These are phyloP conservation scores for Alethe castanea DNA, from an alignment of 2,113 vertebrate species.

Conservation along the genomic window DNA sequence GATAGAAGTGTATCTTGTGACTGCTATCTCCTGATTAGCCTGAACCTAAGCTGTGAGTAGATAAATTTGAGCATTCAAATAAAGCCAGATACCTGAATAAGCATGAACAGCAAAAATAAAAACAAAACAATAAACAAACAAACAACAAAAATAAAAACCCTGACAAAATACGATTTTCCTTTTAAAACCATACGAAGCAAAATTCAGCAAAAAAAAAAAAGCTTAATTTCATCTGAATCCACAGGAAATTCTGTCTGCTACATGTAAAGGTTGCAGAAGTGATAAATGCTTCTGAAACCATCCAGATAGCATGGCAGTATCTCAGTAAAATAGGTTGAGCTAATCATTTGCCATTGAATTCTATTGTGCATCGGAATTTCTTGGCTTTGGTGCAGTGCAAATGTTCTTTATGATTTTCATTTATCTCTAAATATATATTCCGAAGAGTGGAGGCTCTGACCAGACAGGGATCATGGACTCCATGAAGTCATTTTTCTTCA, in stretches of 20 bases:
- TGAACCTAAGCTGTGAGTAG: background rate
- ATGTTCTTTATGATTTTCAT: background rate
- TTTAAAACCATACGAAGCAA: background rate
- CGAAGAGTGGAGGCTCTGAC: background rate
- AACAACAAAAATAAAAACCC: background rate
- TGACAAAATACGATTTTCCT: background rate
- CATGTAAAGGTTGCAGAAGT: background rate
- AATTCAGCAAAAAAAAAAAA: background rate
- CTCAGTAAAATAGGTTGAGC: background rate
- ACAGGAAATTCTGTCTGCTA: background rate
- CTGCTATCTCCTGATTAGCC: background rate
- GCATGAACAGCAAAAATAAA: background rate
- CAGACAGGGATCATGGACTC: background rate
- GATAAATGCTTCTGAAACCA: background rate
- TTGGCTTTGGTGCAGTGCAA: background rate
- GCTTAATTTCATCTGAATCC: background rate
- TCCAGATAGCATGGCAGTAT: background rate
- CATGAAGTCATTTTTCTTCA: slow-evolving; percentile 47
- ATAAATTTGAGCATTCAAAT: background rate
- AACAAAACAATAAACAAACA: background rate
- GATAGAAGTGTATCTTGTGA: background rate
- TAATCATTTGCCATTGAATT: background rate
- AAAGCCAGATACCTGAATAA: background rate
- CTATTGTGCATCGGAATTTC: background rate
- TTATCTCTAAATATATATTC: background rate